A percentile compares a stretch with the other conserved stretches of the same genome.
phyloP scores from a whole-genome alignment of 2,888 invertebrate genomes.

The Drosophila rellima region DNA sequence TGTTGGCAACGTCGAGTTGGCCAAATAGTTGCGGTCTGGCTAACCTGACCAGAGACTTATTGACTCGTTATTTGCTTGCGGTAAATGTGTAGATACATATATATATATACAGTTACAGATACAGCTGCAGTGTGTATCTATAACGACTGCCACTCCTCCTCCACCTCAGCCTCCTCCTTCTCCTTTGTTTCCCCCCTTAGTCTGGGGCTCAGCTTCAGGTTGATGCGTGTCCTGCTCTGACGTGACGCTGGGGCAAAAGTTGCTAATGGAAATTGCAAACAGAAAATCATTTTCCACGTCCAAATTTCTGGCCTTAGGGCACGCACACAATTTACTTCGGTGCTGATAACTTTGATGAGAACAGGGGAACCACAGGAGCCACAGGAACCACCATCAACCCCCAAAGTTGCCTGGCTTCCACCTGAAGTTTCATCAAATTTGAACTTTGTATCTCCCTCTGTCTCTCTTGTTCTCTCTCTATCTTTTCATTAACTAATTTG shows the following conservation, averaged over 20 bases:
- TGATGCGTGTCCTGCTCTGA: constrained; percentile 49
- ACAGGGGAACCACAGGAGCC: constrained; percentile 2
- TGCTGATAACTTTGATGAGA: constrained; percentile 31
- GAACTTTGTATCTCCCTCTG: not conserved
- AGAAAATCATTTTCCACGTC: constrained; percentile 70
- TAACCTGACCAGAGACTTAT: constrained; percentile 18
- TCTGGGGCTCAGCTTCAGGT: constrained; percentile 22
- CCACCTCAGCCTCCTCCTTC: not conserved
- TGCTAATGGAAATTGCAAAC: constrained; percentile 80
- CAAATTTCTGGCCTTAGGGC: constrained; percentile 62
- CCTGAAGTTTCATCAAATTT: constrained; percentile 25
- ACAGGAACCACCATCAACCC: constrained; percentile 41
- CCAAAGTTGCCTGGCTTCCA: constrained; percentile 24
- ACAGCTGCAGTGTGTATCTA: not conserved
- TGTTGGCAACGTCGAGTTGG: constrained; percentile 45
- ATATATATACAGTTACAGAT: constrained; percentile 2
- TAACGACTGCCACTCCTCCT: not conserved
- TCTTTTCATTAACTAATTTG: constrained; percentile 66
- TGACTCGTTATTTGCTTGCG: constrained; percentile 6
- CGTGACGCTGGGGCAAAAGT: constrained; percentile 68
- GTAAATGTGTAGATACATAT: constrained; percentile 6
- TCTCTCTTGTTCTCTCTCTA: not conserved
- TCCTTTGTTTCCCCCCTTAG: not conserved
- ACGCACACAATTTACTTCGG: constrained; percentile 63
- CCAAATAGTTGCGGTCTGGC: constrained; percentile 20